These are phyloP conservation scores for Leptatherina wallacei DNA, from an alignment of 2,797 vertebrate species.

Conservation along the genomic window DNA sequence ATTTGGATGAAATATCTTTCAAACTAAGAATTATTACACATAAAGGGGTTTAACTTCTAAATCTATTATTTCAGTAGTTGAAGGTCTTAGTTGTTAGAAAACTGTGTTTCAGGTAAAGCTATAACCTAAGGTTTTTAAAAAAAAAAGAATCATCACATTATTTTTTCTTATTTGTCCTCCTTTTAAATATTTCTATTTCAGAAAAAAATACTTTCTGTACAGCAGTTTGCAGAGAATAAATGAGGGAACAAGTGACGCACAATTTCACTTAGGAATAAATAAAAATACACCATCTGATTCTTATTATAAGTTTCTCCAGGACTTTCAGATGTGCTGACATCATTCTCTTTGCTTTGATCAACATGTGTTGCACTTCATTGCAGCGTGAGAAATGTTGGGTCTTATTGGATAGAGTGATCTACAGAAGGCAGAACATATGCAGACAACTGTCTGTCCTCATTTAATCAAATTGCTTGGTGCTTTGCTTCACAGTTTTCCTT, in stretches of 20 bases:
- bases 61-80: constrained; percentile 2
- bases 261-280: not conserved
- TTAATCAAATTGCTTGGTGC: not conserved
- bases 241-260: constrained; percentile 18
- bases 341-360: constrained; percentile 43
- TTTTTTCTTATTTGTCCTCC: not conserved
- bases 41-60: not conserved
- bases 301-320: constrained; percentile 43
- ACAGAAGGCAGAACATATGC: constrained; percentile 6
- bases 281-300: constrained; percentile 49
- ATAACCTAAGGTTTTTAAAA: too few relatives aligned
- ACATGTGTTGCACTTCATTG: constrained; percentile 53
- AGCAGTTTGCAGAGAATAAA: constrained; percentile 21
- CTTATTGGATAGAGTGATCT: not conserved
- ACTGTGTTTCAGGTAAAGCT: not conserved
- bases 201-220: not conserved
- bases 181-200: not conserved
- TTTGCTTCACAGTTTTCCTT: constrained; percentile 1
- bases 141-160: not conserved
- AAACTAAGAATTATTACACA: constrained; percentile 5
- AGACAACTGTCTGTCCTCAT: constrained; percentile 10
- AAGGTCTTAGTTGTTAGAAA: not conserved
- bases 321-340: constrained; percentile 49
- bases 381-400: constrained; percentile 18
- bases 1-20: constrained; percentile 12